Conservation (phyloP, 2,888 invertebrate species). For the Phasia obesa region DNA sequence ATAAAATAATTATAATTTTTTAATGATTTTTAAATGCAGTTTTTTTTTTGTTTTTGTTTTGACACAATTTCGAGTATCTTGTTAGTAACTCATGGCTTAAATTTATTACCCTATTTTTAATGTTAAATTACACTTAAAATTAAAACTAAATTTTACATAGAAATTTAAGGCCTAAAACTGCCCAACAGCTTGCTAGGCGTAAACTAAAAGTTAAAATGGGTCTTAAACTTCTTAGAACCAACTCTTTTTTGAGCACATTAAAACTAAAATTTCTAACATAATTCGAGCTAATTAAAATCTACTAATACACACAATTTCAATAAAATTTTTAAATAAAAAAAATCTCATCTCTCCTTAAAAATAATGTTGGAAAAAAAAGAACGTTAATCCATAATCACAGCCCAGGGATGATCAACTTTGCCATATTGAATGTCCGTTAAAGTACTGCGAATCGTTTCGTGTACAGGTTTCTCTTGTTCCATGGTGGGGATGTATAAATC, state of each 20-base stretch:
- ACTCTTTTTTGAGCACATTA: neutral
- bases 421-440: slow-evolving; percentile 96
- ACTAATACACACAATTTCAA: slow-evolving; percentile 77
- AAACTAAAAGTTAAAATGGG: neutral
- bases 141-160: neutral
- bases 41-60: slow-evolving; percentile 24
- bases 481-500: slow-evolving; percentile 88
- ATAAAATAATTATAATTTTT: too few species aligned
- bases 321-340: slow-evolving; percentile 36
- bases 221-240: neutral
- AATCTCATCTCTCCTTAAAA: slow-evolving; percentile 57
- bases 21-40: slow-evolving; percentile 59
- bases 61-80: slow-evolving; percentile 37
- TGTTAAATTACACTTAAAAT: slow-evolving; percentile 33
- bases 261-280: slow-evolving; percentile 41
- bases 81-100: neutral
- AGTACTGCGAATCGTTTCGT: slow-evolving; percentile 88
- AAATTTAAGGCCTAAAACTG: neutral
- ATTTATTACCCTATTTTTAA: slow-evolving; percentile 29
- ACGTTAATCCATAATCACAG: slow-evolving; percentile 85
- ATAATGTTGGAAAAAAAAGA: neutral
- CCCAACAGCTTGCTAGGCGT: neutral
- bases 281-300: slow-evolving; percentile 72
- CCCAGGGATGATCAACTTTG: slow-evolving; percentile 91
- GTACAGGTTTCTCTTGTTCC: slow-evolving; percentile 88